Percentiles rank a stretch among this genome's conserved stretches.
These are phyloP conservation scores for Lithobates pipiens DNA, from an alignment of 2,797 vertebrate species.

Conservation along the genomic window DNA sequence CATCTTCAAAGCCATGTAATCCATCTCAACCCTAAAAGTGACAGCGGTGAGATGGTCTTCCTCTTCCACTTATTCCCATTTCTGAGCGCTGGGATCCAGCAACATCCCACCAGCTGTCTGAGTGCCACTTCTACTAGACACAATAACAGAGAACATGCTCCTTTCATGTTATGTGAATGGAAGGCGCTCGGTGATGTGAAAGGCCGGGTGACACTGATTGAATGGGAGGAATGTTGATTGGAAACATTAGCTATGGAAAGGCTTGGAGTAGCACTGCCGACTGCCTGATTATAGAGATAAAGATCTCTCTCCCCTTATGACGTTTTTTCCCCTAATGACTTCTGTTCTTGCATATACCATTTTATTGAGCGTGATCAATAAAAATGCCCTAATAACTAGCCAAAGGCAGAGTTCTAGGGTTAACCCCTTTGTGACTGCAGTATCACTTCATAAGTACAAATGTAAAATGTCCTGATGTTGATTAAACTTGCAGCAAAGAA, in stretches of 20 bases:
- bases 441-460: too few relatives aligned
- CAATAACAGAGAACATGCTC: not conserved
- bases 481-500: too few relatives aligned
- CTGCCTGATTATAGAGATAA: constrained; percentile 26
- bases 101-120: constrained; percentile 3
- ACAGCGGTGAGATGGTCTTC: not conserved
- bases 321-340: too few relatives aligned
- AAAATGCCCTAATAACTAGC: not conserved
- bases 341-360: not conserved
- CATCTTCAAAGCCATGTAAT: too few relatives aligned
- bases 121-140: constrained; percentile 11
- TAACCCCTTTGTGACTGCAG: too few relatives aligned
- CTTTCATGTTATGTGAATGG: constrained; percentile 23
- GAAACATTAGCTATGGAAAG: constrained; percentile 49
- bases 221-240: constrained; percentile 53
- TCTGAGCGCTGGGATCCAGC: not conserved
- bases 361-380: not conserved
- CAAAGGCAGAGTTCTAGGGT: not conserved
- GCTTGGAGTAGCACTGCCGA: constrained; percentile 13
- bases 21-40: too few relatives aligned
- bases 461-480: too few relatives aligned
- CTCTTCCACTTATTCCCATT: not conserved
- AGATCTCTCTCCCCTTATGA: constrained; percentile 20
- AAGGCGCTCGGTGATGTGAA: constrained; percentile 5
- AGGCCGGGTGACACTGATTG: constrained; percentile 45